Evolutionary conservation across 2,113 vertebrate species (phyloP).

Genomic region (Campylomormyrus tamandua): DNA sequence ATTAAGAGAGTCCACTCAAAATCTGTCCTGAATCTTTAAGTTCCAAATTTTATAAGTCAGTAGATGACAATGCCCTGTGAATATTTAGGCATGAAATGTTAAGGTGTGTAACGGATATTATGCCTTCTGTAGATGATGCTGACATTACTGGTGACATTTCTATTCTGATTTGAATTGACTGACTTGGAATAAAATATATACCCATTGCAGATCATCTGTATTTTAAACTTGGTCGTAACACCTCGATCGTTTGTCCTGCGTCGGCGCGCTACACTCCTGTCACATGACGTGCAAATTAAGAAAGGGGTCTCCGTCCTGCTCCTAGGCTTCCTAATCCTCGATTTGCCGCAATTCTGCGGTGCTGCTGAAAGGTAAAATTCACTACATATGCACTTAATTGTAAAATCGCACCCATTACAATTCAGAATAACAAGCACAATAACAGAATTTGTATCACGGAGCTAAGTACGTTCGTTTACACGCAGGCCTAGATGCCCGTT

Average conservation of each 20-base stretch:
- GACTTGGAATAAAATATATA: background rate
- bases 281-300: background rate
- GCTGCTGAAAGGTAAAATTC: background rate
- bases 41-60: background rate
- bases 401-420: background rate
- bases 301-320: too few relatives aligned
- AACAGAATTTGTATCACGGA: background rate
- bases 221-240: background rate
- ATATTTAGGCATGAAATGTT: background rate
- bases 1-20: background rate
- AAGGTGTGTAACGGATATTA: background rate
- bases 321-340: background rate
- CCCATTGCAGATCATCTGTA: background rate
- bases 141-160: background rate
- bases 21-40: background rate
- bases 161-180: background rate
- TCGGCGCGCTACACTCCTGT: background rate
- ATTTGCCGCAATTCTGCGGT: background rate
- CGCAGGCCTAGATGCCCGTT: background rate
- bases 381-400: background rate
- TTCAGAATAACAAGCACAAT: background rate
- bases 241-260: background rate
- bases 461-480: background rate
- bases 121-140: background rate
- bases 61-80: background rate